Base-by-base conservation (phyloP, 2,797 vertebrate genomes). In the Chromis chromis region DNA sequence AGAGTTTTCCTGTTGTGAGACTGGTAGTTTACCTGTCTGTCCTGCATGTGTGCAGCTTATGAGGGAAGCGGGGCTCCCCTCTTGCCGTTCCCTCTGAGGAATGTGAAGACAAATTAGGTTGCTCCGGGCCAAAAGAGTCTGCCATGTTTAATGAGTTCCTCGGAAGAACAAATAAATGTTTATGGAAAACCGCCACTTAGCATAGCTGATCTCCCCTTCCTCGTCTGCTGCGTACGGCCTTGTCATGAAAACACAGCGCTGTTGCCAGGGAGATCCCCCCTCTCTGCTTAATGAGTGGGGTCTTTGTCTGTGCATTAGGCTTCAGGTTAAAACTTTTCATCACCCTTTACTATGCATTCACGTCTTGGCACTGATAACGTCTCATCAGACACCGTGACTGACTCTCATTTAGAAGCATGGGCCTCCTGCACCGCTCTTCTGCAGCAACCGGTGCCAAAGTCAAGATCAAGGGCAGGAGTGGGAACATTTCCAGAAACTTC, bases 301-400 rank as follows among this genome's bases (percentile, higher is more conserved):
- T 82, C 78, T 82, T 89, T 92, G 82, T 89, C 68, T 84, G 59
- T 0, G 31, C 31, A 3, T 54, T 17, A 3, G 61, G 79, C 77
- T 84, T 73, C 60, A 42, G 77, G 74, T 92, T 84, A 66, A 74
- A 83, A 36, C 73, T 59, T 89, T 89, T 89, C 88, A 88, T 86
- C 89, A 76, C 70, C 56, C 24, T 85, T 73, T 67, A 82, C 77
- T 81, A 65, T 82, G 33, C 59, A 12, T 54, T 78, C 56, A 58
- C 50, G 27, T 66, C 71, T 64, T 85, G 73, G 67, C 75, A 69
- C 40, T 0, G 22, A 64, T 44, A 75, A 63, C 76, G 40, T 81
- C 76, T 78, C 82, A 76, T 60, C 69, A 74, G 67, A 65, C 17
- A 39, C 46, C 2, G 13, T 25, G 57, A 65, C 42, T 12, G 11